Evolutionary conservation across 2,113 vertebrate species (phyloP).

Genomic region (Malaclemys terrapin): DNA sequence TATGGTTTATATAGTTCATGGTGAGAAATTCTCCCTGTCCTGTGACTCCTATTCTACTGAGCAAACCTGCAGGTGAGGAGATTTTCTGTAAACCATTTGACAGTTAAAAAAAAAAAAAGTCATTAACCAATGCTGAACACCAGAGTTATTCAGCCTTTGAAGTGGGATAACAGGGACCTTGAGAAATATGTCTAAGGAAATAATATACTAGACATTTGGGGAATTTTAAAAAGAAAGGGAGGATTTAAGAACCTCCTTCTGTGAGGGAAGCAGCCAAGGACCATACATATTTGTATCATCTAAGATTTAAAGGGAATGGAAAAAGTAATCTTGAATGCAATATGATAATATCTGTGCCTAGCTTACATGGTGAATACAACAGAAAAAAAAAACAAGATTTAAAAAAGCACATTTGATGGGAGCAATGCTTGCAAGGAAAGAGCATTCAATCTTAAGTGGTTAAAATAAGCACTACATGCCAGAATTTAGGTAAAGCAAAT

Average conservation of each 20-base stretch:
- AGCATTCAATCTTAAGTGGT: not conserved
- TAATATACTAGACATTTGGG: not conserved
- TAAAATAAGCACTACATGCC: not conserved
- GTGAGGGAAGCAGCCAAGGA: conserved; percentile 20
- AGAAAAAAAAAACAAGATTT: not conserved
- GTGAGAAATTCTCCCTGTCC: conserved; percentile 14
- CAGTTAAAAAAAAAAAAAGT: conserved; percentile 24
- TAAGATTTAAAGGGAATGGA: conserved; percentile 32
- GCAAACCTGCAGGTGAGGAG: not conserved
- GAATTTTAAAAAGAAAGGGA: conserved; percentile 11
- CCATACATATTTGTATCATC: conserved; percentile 23
- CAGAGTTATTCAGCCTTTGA: not conserved
- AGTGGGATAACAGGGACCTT: not conserved
- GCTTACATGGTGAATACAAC: conserved; percentile 25
- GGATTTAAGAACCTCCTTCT: conserved; percentile 26
- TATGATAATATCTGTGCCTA: conserved; percentile 11
- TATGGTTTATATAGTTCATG: not conserved
- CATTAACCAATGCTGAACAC: not conserved
- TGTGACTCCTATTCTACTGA: not conserved
- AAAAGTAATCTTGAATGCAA: conserved; percentile 28
- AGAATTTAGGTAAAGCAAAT: not conserved
- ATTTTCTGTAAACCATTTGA: not conserved
- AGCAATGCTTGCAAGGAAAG: conserved; percentile 12
- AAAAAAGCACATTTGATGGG: not conserved
- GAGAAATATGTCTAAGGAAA: not conserved